Evolutionary conservation across 37 sponge, comb jelly and placozoan species (phyloP), one percentile per base, ranked within the genome.

Genomic region (Amphimedon queenslandica): DNA sequence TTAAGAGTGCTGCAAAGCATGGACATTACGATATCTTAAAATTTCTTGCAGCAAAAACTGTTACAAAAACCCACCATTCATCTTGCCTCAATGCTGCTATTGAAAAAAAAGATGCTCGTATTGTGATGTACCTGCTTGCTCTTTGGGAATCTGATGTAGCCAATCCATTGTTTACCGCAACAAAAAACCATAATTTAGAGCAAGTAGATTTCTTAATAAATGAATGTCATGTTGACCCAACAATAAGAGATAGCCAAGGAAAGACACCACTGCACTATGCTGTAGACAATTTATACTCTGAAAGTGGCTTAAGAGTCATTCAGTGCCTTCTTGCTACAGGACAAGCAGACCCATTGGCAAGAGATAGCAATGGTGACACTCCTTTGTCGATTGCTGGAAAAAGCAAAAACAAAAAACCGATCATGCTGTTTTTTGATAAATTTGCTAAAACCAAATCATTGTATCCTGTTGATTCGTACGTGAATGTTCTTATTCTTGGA

Each of bases 201-300:
- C 13, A 18, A 13, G 51, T 47, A 47, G 13, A 13, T 8, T 47
- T n/a, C 61, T 25, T 60, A 13, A 60, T 60, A 6, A 60, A n/a
- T 60, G 61, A 60, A 60, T n/a, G 21, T 25, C 61, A 60, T 6
- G 8, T n/a, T 60, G 61, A 60, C 28, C 61, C 28, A n/a, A 60
- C 21, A 25, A 60, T 11, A 25, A 58, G 40, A 58, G 61, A 73
- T 53, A n/a, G 57, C 20, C 40, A 73, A 57, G 75, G 75, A 21
- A 73, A 37, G 6, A 73, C 58, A 18, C 75, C 75, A 43, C 75
- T 73, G 37, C 75, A 73, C 43, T 36, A 37, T 34, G 75, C 75
- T 8, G n/a, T n/a, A n/a, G n/a, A n/a, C n/a, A 58, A 61, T 60
- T 25, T n/a, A n/a, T n/a, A 11, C 5, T n/a, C 5, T 60, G 27